Conservation (phyloP, 30 jellyfish, hydroid and myxozoan genomes). For the Cassiopea andromeda region DNA sequence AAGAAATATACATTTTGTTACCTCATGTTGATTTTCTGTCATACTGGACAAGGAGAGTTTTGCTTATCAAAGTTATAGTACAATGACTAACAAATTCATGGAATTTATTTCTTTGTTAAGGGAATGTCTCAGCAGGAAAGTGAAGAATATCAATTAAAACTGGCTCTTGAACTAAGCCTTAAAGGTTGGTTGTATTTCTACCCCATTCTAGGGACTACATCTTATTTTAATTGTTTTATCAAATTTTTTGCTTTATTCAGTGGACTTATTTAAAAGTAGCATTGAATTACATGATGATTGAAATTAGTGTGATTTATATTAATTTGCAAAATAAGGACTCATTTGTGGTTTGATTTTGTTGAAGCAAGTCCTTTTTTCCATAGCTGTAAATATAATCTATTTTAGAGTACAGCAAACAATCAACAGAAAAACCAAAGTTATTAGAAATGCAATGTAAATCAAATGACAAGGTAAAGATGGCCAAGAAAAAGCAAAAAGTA, state of each 20-base stretch:
- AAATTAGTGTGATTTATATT: no score
- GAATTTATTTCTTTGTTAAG: background rate
- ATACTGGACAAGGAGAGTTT: background rate
- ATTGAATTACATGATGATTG: no score
- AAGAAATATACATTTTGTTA: no score
- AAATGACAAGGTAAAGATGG: background rate
- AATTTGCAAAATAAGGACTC: no score
- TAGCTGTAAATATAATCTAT: no score
- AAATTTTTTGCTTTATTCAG: no score
- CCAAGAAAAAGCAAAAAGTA: slow-evolving; percentile 13
- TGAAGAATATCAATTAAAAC: slow-evolving; percentile 73
- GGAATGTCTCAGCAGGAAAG: slow-evolving; percentile 53
- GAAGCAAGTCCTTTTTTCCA: no score
- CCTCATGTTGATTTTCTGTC: no score
- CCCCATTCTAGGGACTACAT: background rate
- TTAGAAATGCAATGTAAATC: background rate
- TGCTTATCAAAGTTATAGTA: background rate
- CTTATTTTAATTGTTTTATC: no score
- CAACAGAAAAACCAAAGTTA: slow-evolving; percentile 3
- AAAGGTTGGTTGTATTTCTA: slow-evolving; percentile 39
- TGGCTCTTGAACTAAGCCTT: slow-evolving; percentile 75
- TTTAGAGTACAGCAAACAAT: slow-evolving; percentile 2
- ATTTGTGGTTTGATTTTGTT: no score
- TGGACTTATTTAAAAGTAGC: no score
- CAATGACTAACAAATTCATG: background rate